Conservation (phyloP, 2,888 invertebrate species). For the Megastigmus dorsalis region DNA sequence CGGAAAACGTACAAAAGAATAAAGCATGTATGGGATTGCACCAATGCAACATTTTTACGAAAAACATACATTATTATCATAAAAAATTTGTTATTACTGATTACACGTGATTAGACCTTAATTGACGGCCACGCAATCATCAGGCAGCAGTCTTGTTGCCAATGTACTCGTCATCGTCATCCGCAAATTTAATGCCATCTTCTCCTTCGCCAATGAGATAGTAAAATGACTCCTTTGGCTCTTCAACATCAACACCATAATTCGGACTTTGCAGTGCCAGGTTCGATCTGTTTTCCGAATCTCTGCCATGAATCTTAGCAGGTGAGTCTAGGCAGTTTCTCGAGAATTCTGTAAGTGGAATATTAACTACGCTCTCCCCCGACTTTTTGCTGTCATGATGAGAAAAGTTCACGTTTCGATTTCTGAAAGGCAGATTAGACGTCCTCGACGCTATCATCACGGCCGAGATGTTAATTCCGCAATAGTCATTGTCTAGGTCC, state of each 20-base stretch:
- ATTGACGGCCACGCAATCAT: too few relatives aligned
- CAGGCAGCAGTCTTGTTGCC: slow-evolving; percentile 66
- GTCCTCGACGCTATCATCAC: slow-evolving; percentile 50
- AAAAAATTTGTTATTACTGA: too few relatives aligned
- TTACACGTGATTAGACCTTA: too few relatives aligned
- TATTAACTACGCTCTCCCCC: slow-evolving; percentile 55
- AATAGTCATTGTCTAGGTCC: slow-evolving; percentile 45
- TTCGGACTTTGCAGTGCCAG: slow-evolving; percentile 65
- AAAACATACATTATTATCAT: too few relatives aligned
- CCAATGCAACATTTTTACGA: too few relatives aligned
- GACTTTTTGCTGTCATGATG: not conserved
- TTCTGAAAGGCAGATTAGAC: slow-evolving; percentile 47
- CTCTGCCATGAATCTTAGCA: slow-evolving; percentile 60
- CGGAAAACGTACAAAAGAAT: too few relatives aligned
- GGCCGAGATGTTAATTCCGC: slow-evolving; percentile 45
- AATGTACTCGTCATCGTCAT: slow-evolving; percentile 68
- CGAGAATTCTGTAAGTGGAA: slow-evolving; percentile 67
- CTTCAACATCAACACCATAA: slow-evolving; percentile 62
- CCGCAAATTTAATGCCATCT: slow-evolving; percentile 69
- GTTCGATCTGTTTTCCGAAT: slow-evolving; percentile 54
- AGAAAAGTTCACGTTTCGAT: slow-evolving; percentile 56
- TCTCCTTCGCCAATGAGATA: slow-evolving; percentile 66
- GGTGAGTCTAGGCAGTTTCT: slow-evolving; percentile 62
- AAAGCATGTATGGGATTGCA: too few relatives aligned
- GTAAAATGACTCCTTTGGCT: slow-evolving; percentile 65